phyloP scores from a whole-genome alignment of 2,113 vertebrate species.

The Entelurus aequoreus region DNA sequence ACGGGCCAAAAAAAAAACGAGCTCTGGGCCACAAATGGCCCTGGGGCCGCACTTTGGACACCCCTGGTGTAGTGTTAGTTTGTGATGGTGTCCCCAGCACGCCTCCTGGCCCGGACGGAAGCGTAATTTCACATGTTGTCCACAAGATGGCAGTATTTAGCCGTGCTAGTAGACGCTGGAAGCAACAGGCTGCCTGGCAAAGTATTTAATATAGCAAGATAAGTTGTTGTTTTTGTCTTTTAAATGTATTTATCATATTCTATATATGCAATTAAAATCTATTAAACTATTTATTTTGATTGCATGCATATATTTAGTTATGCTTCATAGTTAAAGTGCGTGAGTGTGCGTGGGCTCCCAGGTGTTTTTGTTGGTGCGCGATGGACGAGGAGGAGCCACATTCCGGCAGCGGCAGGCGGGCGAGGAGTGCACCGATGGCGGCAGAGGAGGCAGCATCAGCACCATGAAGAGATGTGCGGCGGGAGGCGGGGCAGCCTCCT shows the following conservation, averaged over 20 bases:
- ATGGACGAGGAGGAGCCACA: conserved; percentile 68
- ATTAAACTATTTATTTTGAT: background rate
- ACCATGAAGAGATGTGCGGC: conserved; percentile 59
- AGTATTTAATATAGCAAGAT: background rate
- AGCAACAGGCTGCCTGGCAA: conserved; percentile 28
- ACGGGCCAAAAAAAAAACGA: too few relatives aligned
- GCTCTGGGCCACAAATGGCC: too few relatives aligned
- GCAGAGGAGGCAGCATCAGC: conserved; percentile 26
- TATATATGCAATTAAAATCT: too few relatives aligned
- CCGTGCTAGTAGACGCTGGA: background rate
- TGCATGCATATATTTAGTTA: background rate
- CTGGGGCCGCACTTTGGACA: too few relatives aligned
- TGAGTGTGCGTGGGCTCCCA: conserved; percentile 7
- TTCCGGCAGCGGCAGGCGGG: conserved; percentile 31
- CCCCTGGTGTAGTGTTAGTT: too few relatives aligned
- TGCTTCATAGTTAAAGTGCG: conserved; percentile 1
- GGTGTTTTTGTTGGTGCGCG: background rate
- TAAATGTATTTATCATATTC: background rate
- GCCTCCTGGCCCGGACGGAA: too few relatives aligned
- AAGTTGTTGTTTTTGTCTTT: too few relatives aligned
- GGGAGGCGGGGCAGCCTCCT: conserved; percentile 69
- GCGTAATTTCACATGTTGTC: background rate
- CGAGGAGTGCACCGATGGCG: conserved; percentile 41
- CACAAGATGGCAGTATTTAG: conserved; percentile 49
- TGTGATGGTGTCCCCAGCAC: too few relatives aligned